Evolutionary conservation across 2,888 invertebrate genomes (phyloP), one percentile per base, ranked within the genome.

Genomic region (Pandemis corylana): DNA sequence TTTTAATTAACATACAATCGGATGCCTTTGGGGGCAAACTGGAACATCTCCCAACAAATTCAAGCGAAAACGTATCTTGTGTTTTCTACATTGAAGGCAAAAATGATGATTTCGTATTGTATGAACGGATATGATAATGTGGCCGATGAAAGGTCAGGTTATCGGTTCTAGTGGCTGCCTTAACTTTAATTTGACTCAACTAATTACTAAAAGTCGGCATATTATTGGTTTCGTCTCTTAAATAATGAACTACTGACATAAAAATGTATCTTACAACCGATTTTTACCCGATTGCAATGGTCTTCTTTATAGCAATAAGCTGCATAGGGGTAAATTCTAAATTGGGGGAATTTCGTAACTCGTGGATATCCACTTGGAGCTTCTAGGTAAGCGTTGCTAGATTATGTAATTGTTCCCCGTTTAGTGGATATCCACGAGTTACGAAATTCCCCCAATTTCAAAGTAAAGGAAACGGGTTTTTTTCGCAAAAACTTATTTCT

Each of bases 1-100:
- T 51, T 9, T 44, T 51, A 56, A 70, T 71, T 75, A 75, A n/a
- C 75, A 75, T 71, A 75, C 71, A 75, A 75, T 75, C 63, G 75
- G 41, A 70, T 44, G 7, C 3, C 0, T 49, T 56, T n/a, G 12
- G 12, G 7, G 13, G 20, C 65, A 49, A 67, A 67, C 42, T 56
- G 67, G 56, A 44, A 53, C 20, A 66, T 70, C 61, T 74, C 44
- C 10, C 7, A 28, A 28, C 12, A 0, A 13, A 41, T 36, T 28
- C 53, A 56, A 15, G 46, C 20, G 15, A 56, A 67, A 46, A 41
- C 51, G 28, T 15, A 28, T n/a, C 62, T 61, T 71, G 5, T 63
- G 7, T 5, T 1, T 20, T 0, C 6, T 7, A 13, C 4, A 2
- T 67, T 67, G 56, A 71, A 62, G 41, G 53, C 6, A 61, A n/a